These are phyloP conservation scores for Desmodus rotundus DNA, from an alignment of 2,113 vertebrate genomes.

Conservation along the genomic window DNA sequence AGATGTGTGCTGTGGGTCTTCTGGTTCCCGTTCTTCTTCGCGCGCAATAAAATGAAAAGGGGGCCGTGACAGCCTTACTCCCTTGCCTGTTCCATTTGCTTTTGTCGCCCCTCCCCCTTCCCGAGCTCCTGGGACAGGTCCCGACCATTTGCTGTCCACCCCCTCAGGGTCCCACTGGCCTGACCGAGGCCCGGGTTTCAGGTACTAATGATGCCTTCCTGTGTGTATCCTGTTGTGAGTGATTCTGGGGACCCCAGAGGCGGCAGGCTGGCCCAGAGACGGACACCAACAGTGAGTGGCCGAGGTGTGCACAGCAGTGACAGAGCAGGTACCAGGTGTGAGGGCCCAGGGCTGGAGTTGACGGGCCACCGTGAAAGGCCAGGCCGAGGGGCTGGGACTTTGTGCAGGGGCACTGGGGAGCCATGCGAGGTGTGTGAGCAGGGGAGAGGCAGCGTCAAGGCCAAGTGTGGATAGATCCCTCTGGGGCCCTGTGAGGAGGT, in stretches of 20 bases:
- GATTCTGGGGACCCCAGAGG: not conserved
- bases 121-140: accelerated
- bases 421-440: not conserved
- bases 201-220: too few species aligned
- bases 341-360: not conserved
- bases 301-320: accelerated
- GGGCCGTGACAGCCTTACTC: accelerated
- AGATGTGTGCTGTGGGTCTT: not conserved
- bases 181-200: not conserved
- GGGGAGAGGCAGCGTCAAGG: not conserved
- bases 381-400: not conserved
- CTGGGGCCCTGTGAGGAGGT: not conserved
- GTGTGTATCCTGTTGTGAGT: not conserved
- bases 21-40: accelerated
- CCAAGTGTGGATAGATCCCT: not conserved
- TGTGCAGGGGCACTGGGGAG: not conserved
- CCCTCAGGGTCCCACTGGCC: accelerated
- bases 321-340: not conserved
- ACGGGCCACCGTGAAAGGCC: not conserved
- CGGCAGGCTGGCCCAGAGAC: not conserved
- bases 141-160: accelerated
- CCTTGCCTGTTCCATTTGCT: not conserved
- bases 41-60: not conserved
- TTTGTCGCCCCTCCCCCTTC: not conserved
- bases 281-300: not conserved